Evolutionary conservation across 1,140 invertebrate genomes (phyloP), one percentile per base, ranked within the genome.

Genomic region (Odontomachus brunneus): DNA sequence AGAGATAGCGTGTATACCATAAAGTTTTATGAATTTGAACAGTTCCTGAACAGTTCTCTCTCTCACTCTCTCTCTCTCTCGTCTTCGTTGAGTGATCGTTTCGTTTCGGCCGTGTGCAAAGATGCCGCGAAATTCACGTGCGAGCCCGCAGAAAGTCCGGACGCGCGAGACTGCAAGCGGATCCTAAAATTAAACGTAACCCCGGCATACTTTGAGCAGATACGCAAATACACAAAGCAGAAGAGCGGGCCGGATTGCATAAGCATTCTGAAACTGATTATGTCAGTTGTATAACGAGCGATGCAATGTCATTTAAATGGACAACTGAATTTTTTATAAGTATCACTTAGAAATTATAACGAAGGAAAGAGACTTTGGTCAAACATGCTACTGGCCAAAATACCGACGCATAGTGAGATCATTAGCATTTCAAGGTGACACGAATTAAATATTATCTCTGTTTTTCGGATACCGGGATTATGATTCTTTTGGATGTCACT

Each of bases 121-220:
- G n/a, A 11, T 22, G 33, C 14, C 38, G 14, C 63, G 33, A 62
- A 38, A 69, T 82, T 85, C 62, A 66, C 67, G 44, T 55, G 62
- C 62, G 48, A 48, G 57, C 74, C 17, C n/a, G 22, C 59, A 55
- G n/a, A 19, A 57, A 53, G 14, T 67, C 33, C 38, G n/a, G 66
- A 62, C 14, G 33, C 26, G 38, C 19, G 48, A n/a, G 65, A 11
- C 3, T 33, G 69, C 80, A 26, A 33, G 38, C 49, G 66, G 12
- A 22, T 38, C 55, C 69, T 84, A 86, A 87, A 87, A 86, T 87
- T 87, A 87, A 81, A 87, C n/a, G 24, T 69, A 83, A 73, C 86
- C 62, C 84, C 60, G 84, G 29, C 84, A 87, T 83, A 87, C 63
- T 83, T 87, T 2, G 29, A 14, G 66, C 48, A 17, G 53, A 12